These are phyloP conservation scores for Cotesia chilonis DNA, from an alignment of 1,140 invertebrate genomes.

Conservation along the genomic window DNA sequence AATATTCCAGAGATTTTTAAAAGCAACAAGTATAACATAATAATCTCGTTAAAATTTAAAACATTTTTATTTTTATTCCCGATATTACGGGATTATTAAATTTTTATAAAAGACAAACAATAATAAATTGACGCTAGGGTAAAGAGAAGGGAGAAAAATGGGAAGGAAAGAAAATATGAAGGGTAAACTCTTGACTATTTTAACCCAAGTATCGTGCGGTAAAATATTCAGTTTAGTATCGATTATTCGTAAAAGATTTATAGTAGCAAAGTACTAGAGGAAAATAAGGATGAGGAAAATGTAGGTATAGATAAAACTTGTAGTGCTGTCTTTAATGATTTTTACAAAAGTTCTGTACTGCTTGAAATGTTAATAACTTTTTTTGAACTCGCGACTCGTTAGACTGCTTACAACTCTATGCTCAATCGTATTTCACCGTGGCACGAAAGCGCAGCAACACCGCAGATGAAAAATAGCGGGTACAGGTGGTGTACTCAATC, in stretches of 20 bases:
- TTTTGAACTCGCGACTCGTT: slow-evolving; percentile 4
- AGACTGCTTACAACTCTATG: not conserved
- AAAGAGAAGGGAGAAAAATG: no score
- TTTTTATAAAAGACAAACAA: no score
- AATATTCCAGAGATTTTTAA: no score
- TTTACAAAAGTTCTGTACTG: slow-evolving; percentile 11
- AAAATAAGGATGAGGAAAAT: slow-evolving; percentile 4
- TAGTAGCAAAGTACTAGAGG: slow-evolving; percentile 10
- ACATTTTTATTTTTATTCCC: no score
- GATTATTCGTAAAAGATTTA: slow-evolving; percentile 22
- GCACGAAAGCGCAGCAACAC: slow-evolving; percentile 14
- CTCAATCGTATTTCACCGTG: slow-evolving; percentile 37
- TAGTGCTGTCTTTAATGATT: slow-evolving; percentile 28
- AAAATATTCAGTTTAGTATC: slow-evolving; percentile 9
- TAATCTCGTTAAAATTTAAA: no score
- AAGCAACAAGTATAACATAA: no score
- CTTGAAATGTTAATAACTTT: no score
- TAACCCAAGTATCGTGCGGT: not conserved
- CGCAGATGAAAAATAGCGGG: slow-evolving; percentile 38
- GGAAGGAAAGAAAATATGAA: no score
- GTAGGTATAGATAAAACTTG: not conserved
- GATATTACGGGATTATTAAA: no score
- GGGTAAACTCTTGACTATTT: no score
- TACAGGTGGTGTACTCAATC: slow-evolving; percentile 38
- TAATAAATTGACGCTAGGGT: no score